Evolutionary conservation across 2,113 vertebrate species (phyloP).

Genomic region (Gopherus evgoodei): DNA sequence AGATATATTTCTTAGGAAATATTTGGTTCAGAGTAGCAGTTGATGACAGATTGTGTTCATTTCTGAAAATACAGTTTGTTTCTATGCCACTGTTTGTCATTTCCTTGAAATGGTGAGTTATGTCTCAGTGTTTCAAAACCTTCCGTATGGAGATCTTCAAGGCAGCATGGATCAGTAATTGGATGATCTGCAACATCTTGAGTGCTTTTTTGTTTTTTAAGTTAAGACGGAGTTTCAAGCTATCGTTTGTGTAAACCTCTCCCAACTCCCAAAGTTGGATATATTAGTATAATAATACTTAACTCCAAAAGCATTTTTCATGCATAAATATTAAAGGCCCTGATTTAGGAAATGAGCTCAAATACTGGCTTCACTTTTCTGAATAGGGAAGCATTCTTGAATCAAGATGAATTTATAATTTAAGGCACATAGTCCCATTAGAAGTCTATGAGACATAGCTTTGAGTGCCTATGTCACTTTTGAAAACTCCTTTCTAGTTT

Average conservation of each 20-base stretch:
- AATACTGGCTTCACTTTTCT: background rate
- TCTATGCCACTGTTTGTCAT: background rate
- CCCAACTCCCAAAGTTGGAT: background rate
- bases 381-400: background rate
- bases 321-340: background rate
- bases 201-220: background rate
- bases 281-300: background rate
- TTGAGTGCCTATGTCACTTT: background rate
- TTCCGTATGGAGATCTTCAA: background rate
- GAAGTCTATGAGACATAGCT: background rate
- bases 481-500: background rate
- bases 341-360: background rate
- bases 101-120: background rate
- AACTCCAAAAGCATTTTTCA: background rate
- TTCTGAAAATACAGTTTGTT: background rate
- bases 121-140: background rate
- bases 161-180: background rate
- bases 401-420: background rate
- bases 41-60: background rate
- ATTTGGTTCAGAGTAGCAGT: fast-evolving
- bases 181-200: background rate
- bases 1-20: background rate
- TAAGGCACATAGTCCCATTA: background rate
- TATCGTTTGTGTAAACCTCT: background rate
- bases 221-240: background rate